Conservation (phyloP, 2,888 invertebrate genomes). For the Siphlonurus alternatus region DNA sequence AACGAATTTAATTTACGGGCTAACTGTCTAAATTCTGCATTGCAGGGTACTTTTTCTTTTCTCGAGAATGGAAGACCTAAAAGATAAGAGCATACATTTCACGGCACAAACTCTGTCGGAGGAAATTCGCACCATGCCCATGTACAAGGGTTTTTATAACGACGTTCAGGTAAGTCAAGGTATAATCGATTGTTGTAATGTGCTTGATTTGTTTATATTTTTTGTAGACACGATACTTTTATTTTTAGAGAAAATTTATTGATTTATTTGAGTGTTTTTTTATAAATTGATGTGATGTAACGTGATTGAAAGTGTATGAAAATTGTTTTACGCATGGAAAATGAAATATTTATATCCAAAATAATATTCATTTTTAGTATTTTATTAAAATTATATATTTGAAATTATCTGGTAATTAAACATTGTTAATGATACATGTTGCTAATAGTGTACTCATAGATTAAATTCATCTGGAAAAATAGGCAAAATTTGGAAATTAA, state of each 20-base stretch:
- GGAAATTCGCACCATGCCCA: slow-evolving; percentile 56
- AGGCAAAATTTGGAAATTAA: too few species aligned
- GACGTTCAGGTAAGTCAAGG: slow-evolving; percentile 56
- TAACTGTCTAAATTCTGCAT: too few species aligned
- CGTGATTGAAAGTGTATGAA: neutral
- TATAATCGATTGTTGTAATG: slow-evolving; percentile 10
- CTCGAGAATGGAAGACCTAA: slow-evolving; percentile 31
- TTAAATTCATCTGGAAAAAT: too few species aligned
- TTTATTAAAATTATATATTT: too few species aligned
- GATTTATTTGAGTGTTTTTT: neutral
- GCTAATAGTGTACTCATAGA: too few species aligned
- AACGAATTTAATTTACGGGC: too few species aligned
- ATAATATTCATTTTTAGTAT: too few species aligned
- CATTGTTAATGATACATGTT: too few species aligned
- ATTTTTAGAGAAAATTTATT: neutral
- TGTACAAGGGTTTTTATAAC: slow-evolving; percentile 58
- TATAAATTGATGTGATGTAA: neutral
- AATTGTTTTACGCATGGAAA: too few species aligned
- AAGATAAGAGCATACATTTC: slow-evolving; percentile 49
- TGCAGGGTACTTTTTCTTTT: too few species aligned
- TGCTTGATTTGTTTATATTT: neutral
- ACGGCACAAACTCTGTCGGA: slow-evolving; percentile 63
- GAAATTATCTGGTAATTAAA: too few species aligned
- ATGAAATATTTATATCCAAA: too few species aligned
- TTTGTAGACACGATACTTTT: neutral